Percentiles rank a stretch among this genome's conserved stretches.
Conservation (phyloP, 2,888 invertebrate species). For the Patella caerulea region DNA sequence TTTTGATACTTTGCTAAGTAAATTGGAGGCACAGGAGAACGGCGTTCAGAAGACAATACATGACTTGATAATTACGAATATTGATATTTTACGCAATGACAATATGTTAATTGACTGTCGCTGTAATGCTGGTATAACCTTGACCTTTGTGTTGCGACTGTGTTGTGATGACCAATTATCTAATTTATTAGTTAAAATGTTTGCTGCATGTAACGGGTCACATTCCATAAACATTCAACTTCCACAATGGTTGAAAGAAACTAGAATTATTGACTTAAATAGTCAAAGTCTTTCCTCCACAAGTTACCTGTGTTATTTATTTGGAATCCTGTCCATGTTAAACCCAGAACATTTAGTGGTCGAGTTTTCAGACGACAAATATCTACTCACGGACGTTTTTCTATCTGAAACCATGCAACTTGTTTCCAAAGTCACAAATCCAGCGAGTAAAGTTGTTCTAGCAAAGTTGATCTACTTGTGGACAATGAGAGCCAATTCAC, state of each 20-base stretch:
- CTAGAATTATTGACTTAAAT: conserved; percentile 27
- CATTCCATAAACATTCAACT: not conserved
- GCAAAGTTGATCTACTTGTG: conserved; percentile 52
- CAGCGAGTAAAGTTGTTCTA: conserved; percentile 50
- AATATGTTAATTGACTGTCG: conserved; percentile 59
- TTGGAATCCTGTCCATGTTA: conserved; percentile 49
- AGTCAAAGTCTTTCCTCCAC: conserved; percentile 34
- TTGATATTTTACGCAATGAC: conserved; percentile 43
- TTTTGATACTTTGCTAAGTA: conserved; percentile 16
- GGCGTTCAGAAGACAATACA: conserved; percentile 23
- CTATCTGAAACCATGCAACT: conserved; percentile 15
- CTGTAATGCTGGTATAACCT: conserved; percentile 57
- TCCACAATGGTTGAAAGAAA: conserved; percentile 34
- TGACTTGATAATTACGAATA: not conserved
- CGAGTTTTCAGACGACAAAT: not conserved
- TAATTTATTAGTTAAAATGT: conserved; percentile 6
- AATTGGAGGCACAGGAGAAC: conserved; percentile 18
- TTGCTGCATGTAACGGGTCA: not conserved
- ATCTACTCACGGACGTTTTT: conserved; percentile 23
- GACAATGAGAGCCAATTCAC: conserved; percentile 36
- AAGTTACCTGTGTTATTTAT: conserved; percentile 45
- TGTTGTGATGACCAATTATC: conserved; percentile 18
- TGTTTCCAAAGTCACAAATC: conserved; percentile 45
- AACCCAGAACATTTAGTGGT: conserved; percentile 36
- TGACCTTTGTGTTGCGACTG: conserved; percentile 48